Conservation (phyloP, 1,140 invertebrate species). For the Drosophila athabasca region DNA sequence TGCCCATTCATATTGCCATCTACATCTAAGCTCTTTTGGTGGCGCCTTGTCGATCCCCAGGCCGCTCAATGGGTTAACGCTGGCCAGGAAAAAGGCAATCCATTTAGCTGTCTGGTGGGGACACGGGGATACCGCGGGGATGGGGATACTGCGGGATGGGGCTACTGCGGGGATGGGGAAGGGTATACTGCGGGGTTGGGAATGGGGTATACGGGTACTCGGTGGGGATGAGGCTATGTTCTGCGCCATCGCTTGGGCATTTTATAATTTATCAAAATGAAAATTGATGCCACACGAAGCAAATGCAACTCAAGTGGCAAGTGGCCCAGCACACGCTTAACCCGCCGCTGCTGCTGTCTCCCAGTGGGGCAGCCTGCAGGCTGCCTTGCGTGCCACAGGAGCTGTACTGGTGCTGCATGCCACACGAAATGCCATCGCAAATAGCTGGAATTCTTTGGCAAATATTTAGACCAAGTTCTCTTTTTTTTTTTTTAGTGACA, state of each 20-base stretch:
- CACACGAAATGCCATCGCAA: slow-evolving; percentile 74
- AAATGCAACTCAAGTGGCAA: slow-evolving; percentile 53
- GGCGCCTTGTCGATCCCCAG: slow-evolving; percentile 16
- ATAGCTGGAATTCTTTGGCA: slow-evolving; percentile 76
- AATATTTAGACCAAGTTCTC: slow-evolving; percentile 68
- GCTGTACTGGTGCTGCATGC: slow-evolving; percentile 43
- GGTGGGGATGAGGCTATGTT: slow-evolving; percentile 18
- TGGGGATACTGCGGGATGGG: too few relatives aligned
- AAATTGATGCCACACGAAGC: slow-evolving; percentile 69
- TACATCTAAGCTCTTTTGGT: slow-evolving; percentile 37
- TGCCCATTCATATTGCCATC: slow-evolving; percentile 14
- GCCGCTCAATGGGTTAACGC: slow-evolving; percentile 56
- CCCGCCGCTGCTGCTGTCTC: neutral
- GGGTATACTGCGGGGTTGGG: too few relatives aligned
- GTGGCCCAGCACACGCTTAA: slow-evolving; percentile 1
- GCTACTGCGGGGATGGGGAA: too few relatives aligned
- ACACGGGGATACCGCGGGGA: neutral
- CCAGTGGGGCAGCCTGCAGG: neutral
- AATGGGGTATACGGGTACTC: too few relatives aligned
- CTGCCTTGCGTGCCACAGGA: slow-evolving; percentile 36
- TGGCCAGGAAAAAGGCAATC: slow-evolving; percentile 54
- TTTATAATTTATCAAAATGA: slow-evolving; percentile 82
- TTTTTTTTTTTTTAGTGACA: slow-evolving; percentile 67
- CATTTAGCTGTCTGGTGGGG: slow-evolving; percentile 50
- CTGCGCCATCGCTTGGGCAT: slow-evolving; percentile 52